Percentiles rank a stretch among this genome's conserved stretches.
Evolutionary conservation across 2,888 invertebrate species (phyloP).

Genomic region (Epinotia nisella): DNA sequence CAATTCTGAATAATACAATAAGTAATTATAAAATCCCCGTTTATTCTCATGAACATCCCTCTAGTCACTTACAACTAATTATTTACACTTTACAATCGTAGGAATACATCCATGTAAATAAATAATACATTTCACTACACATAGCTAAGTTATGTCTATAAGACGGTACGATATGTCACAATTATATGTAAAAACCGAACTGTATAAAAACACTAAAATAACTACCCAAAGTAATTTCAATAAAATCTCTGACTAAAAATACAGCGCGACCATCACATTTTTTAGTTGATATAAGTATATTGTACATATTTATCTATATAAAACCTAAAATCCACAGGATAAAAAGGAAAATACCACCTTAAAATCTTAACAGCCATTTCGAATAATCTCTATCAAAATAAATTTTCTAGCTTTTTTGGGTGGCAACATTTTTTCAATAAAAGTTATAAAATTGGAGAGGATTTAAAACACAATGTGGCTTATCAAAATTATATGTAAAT

Average conservation of each 20-base stretch:
- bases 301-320: constrained; percentile 16
- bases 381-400: constrained; percentile 42
- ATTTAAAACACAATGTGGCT: constrained; percentile 14
- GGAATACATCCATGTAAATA: constrained; percentile 26
- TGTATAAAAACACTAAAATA: neutral
- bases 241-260: constrained; percentile 29
- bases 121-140: constrained; percentile 35
- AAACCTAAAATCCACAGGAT: neutral
- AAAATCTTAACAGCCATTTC: constrained; percentile 42
- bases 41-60: constrained; percentile 38
- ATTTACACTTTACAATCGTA: constrained; percentile 42
- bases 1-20: constrained; percentile 12
- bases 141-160: constrained; percentile 32
- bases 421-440: constrained; percentile 33
- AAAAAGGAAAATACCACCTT: constrained; percentile 20
- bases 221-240: constrained; percentile 31
- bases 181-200: constrained; percentile 6
- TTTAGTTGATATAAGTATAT: neutral
- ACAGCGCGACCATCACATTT: constrained; percentile 9
- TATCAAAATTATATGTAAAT: constrained; percentile 14
- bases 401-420: constrained; percentile 29
- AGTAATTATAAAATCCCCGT: constrained; percentile 38
- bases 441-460: constrained; percentile 23
- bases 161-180: constrained; percentile 35
- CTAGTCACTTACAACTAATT: constrained; percentile 29